Evolutionary conservation across 2,113 vertebrate species (phyloP), one percentile per base, ranked within the genome.

Genomic region (Datnioides undecimradiatus): DNA sequence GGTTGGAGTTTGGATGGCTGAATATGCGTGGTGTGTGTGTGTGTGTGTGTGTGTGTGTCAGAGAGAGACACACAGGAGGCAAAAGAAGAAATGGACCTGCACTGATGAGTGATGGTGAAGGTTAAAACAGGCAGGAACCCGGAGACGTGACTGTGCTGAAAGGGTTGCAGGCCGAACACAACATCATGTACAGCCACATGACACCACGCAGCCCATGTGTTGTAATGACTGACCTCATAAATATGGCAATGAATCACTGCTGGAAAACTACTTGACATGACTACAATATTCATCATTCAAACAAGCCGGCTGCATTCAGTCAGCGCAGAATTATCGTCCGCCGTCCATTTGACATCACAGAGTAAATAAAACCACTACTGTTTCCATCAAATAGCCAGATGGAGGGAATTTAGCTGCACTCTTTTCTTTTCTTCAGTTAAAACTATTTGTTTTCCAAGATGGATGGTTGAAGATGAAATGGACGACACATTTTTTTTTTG

Each of bases 281-380:
- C 73, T 80, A 62, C 34, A 68, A 73, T 72, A 78, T 75, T 73
- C 63, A 86, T 74, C 69, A 4, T 16, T 79, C 67, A 58, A 70
- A 57, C 29, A 6, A 60, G 49, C 41, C 16, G 7, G 34, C 43
- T 48, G 41, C 55, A 12, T 46, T 62, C 21, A 19, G 29, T 57
- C 34, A 43, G 8, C 21, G 48, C 11, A 8, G 23, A 55, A 57
- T 57, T 40, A 38, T 10, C n/a, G 31, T 68, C 70, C 52, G 21
- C 52, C 57, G 16, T 46, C 23, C 27, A 3, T 78, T 54, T 72
- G 49, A 66, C 48, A 23, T 45, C 6, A 1, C 25, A 33, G 36
- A 45, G 21, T 0, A 0, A 82, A 74, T 8, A 27, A 34, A 17
- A 45, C 2, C 2, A 0, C n/a, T 3, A 3, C 6, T 73, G 1